Conservation (phyloP, 2,888 invertebrate genomes). For the Agonum fuliginosum region DNA sequence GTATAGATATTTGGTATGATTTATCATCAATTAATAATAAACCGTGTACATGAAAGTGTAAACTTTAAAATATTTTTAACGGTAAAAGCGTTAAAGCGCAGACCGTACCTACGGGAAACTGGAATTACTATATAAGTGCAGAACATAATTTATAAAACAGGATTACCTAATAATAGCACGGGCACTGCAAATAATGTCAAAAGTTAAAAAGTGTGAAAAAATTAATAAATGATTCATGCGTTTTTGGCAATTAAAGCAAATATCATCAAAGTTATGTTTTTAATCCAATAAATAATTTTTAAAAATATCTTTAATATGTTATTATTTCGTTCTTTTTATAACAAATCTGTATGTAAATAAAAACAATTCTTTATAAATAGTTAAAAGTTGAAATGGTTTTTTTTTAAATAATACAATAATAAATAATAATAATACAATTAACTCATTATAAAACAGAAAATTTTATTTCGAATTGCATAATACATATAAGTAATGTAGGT, state of each 20-base stretch:
- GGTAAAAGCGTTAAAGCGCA: background rate
- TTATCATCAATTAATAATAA: background rate
- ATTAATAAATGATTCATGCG: slow-evolving; percentile 26
- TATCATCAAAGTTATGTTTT: background rate
- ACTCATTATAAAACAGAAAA: too few relatives aligned
- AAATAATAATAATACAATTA: too few relatives aligned
- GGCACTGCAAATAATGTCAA: slow-evolving; percentile 30
- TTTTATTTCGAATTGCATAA: slow-evolving; percentile 1
- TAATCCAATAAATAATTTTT: background rate
- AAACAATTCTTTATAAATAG: too few relatives aligned
- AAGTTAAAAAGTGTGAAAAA: slow-evolving; percentile 26
- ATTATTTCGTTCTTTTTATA: background rate
- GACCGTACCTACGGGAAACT: background rate
- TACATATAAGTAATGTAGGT: background rate
- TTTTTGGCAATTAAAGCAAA: slow-evolving; percentile 2
- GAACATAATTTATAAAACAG: slow-evolving; percentile 15
- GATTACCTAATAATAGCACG: slow-evolving; percentile 31
- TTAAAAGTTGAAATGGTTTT: too few relatives aligned
- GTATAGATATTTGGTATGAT: background rate
- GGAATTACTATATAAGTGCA: slow-evolving; percentile 29
- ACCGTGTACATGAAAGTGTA: background rate
- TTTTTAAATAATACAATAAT: too few relatives aligned
- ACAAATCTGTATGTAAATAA: too few relatives aligned
- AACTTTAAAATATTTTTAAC: slow-evolving; percentile 4
- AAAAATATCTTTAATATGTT: background rate